Base-by-base conservation (phyloP, 2,888 invertebrate species). In the Watsonalla cultraria region DNA sequence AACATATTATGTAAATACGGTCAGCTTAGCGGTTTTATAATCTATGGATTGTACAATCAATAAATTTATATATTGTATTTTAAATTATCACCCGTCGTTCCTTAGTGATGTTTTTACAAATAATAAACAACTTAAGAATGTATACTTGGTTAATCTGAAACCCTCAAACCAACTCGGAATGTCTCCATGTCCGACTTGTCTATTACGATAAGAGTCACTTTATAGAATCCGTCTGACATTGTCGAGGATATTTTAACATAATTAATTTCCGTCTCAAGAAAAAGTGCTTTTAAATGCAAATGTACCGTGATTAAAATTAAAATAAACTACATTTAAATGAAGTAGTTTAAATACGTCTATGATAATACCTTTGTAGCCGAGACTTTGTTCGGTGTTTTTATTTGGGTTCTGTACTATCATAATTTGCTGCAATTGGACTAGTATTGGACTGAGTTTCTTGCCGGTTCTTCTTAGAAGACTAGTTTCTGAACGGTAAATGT, bases 171-270 rank as follows among this genome's bases (percentile, higher is more conserved):
- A 45, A 54, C 33, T 51, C 56, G 56, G 64, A 66, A 60, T 68
- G 59, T 60, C 55, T 54, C 24, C 24, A 2, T 58, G 59, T 59
- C 55, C 58, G 52, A 46, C 58, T 58, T 57, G 53, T 53, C 56
- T 61, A 63, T 60, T 56, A 52, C 56, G 65, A 65, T 65, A 69
- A 69, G 64, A 61, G 60, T 45, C 54, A 57, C 56, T 66, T 61
- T 68, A 63, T 54, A 49, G 49, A 51, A 37, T 58, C 55, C 53
- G 49, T 61, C 51, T 54, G 47, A 65, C 60, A 64, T 66, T 64
- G 58, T 62, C 51, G 50, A 45, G 52, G 51, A 66, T 54, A 47
- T 58, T 68, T 63, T 51, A 53, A 55, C 53, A 51, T 54, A 57
- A 57, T 57, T 55, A 57, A 55, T 57, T 55, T 53, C 49, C 52